Evolutionary conservation across 1,140 invertebrate species (phyloP).

Genomic region (Cotesia typhae): DNA sequence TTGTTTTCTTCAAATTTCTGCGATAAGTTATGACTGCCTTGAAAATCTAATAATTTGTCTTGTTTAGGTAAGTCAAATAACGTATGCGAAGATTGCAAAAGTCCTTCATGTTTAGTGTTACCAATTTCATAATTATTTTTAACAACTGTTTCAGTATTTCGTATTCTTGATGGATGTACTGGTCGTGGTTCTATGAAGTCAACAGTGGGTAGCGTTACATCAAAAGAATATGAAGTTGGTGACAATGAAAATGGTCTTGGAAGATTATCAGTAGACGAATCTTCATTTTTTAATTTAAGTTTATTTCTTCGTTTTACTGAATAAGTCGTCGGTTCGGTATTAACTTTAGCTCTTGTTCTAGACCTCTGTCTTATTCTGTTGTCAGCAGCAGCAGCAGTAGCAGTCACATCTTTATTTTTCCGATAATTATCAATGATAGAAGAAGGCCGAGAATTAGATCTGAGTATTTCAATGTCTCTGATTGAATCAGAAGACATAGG

Average conservation of each 20-base stretch:
- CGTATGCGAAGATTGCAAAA: too few species aligned
- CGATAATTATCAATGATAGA: background rate
- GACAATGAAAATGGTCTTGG: slow-evolving; percentile 35
- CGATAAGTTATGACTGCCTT: background rate
- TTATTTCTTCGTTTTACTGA: background rate
- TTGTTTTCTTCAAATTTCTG: background rate
- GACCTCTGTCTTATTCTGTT: background rate
- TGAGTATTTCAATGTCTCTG: slow-evolving; percentile 43
- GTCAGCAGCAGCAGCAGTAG: background rate
- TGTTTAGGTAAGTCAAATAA: slow-evolving; percentile 10
- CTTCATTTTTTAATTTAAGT: background rate
- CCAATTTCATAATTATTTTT: too few species aligned
- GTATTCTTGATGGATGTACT: background rate
- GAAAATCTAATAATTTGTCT: background rate
- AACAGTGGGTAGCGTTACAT: background rate
- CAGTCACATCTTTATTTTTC: background rate
- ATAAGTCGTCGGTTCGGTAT: background rate
- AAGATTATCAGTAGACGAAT: background rate
- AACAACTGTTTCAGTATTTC: too few species aligned
- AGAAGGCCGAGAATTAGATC: slow-evolving; percentile 29
- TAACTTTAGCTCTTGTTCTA: background rate
- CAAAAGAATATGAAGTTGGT: background rate
- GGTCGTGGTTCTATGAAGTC: background rate
- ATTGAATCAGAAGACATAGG: slow-evolving; percentile 22
- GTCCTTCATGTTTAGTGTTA: too few species aligned